Conservation (phyloP, 2,888 invertebrate species). For the Lycaena phlaeas region DNA sequence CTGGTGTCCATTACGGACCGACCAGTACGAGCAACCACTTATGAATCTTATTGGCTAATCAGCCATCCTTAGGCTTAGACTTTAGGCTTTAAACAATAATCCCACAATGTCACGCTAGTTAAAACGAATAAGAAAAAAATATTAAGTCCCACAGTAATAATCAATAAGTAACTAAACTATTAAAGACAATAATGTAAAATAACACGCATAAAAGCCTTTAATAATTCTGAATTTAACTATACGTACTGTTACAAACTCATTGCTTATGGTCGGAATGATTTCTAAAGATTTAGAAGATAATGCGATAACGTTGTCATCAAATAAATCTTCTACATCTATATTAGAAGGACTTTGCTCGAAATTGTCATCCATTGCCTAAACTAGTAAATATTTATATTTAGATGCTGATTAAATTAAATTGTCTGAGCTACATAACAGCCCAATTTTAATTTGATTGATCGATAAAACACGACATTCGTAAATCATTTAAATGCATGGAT, state of each 20-base stretch:
- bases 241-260: conserved; percentile 40
- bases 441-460: conserved; percentile 38
- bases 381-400: background rate
- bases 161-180: no score
- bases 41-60: no score
- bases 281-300: conserved; percentile 36
- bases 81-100: no score
- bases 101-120: no score
- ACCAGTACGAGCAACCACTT: no score
- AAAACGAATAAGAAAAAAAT: no score
- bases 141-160: no score
- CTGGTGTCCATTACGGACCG: no score
- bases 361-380: conserved; percentile 32
- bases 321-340: conserved; percentile 43
- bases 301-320: conserved; percentile 39
- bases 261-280: conserved; percentile 34
- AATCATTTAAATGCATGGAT: no score
- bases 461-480: conserved; percentile 25
- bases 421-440: background rate
- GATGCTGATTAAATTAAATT: background rate
- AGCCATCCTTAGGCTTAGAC: no score
- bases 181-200: background rate
- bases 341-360: conserved; percentile 19
- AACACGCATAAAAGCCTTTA: background rate
- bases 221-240: background rate